Evolutionary conservation across 2,888 invertebrate genomes (phyloP), one percentile per base, ranked within the genome.

Genomic region (Thysanoteuthis rhombus): DNA sequence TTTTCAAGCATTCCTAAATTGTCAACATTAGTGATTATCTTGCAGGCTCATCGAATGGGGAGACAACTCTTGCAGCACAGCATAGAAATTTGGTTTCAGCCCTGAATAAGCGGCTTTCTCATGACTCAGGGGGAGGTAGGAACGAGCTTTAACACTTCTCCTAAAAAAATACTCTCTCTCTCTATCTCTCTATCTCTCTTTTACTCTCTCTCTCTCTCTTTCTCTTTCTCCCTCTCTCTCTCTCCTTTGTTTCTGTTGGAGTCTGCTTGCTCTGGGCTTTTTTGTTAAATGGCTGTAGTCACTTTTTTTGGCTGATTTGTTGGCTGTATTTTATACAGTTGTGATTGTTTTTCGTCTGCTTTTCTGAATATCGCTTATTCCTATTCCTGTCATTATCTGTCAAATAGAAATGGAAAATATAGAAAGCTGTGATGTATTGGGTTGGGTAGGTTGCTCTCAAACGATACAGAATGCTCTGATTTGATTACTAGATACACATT

Each of bases 81-180:
- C 95, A 95, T 93, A 94, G 95, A 93, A 96, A 95, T 93, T 94
- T 96, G n/a, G 95, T 95, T 28, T 95, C 95, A 25, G 95, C 95
- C 25, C 93, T 95, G 89, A 95, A 94, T 93, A 94, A 92, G 40
- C 52, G 94, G 90, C 93, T 93, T 38, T 93, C 47, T 93, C 93
- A 93, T 58, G 93, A 52, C 47, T 93, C 93, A 93, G 93, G 93
- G 52, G 93, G 93, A 58, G 92, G 92, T 92, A 92, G 92, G 92
- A 32, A n/a, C n/a, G 92, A 92, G 38, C 40, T 92, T 92, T 92
- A 42, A 92, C 40, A 40, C 92, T 92, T 92, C 45, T 91, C 91
- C 91, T 91, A 32, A 40, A 39, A 39, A 91, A 40, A 25, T 39
- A 39, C 10, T 32, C 42, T 28, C 36, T 58, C 2, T 75, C n/a